A percentile compares a stretch with the other conserved stretches of the same genome.
Evolutionary conservation across 1,140 invertebrate genomes (phyloP).

Genomic region (Belonocnema kinseyi): DNA sequence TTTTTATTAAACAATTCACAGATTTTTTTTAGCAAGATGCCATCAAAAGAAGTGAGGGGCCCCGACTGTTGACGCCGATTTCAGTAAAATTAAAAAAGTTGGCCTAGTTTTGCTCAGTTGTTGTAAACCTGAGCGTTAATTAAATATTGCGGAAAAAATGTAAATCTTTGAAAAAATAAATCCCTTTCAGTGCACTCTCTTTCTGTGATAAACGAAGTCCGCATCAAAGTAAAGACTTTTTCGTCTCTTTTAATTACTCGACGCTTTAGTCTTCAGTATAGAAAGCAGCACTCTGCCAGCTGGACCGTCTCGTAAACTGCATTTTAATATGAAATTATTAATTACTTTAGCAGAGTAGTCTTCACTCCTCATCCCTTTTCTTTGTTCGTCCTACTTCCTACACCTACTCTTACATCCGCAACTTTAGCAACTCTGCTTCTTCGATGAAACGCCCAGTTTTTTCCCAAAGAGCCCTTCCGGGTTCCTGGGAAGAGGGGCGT

Average conservation of each 20-base stretch:
- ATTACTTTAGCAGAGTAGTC: constrained; percentile 27
- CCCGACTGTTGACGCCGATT: no score
- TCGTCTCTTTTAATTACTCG: constrained; percentile 16
- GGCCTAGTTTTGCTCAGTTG: no score
- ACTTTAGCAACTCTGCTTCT: background rate
- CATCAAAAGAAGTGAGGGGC: no score
- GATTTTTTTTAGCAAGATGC: no score
- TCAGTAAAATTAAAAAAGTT: no score
- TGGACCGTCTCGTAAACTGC: constrained; percentile 27
- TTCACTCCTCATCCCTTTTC: background rate
- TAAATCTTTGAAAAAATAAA: background rate
- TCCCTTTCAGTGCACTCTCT: background rate
- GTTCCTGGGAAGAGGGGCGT: background rate
- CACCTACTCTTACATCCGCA: constrained; percentile 8
- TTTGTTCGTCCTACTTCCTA: constrained; percentile 16
- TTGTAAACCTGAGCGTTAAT: no score
- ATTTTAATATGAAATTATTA: constrained; percentile 30
- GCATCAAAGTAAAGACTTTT: constrained; percentile 12
- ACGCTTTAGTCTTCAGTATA: background rate
- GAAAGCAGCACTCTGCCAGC: background rate
- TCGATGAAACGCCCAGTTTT: constrained; percentile 24
- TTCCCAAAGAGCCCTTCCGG: constrained; percentile 14
- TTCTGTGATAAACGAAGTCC: background rate
- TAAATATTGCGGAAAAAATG: background rate
- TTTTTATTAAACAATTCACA: no score